Evolutionary conservation across 2,797 vertebrate species (phyloP), one percentile per base, ranked within the genome.

Genomic region (Rhinoraja longicauda): DNA sequence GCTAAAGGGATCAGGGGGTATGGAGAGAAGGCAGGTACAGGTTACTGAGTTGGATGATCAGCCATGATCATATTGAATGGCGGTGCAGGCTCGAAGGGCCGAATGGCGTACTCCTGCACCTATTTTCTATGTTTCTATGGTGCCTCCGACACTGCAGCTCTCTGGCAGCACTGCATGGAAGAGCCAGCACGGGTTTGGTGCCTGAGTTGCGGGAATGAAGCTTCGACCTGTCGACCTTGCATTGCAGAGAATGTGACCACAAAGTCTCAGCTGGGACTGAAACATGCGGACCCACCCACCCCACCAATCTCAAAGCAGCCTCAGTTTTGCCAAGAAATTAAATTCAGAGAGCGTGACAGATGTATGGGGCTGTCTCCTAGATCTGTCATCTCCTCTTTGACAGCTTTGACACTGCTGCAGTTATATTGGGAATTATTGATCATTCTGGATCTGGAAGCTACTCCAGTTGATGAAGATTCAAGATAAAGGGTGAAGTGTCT

Each of bases 371-470:
- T 19, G 12, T 36, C 84, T 67, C 26, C 62, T 24, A 62, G 67
- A 67, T 67, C 84, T 88, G n/a, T 67, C 36, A 88, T 88, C 84
- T 36, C 17, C 84, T 36, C 17, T 67, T 36, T 67, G 84, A 67
- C 59, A 88, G 84, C n/a, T 88, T 21, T 29, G n/a, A 9, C 62
- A 36, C n/a, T 36, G 59, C 62, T 15, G 29, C 32, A 19, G n/a
- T 17, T 78, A 88, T 36, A 67, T 67, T 67, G 84, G 84, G 84
- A 36, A 12, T 88, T 88, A 88, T 64, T 88, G 59, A 88, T 88
- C 88, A 88, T 32, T 88, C 13, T 36, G 84, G n/a, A 88, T 36
- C 59, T 62, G 82, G 29, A 59, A 32, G 57, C n/a, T 26, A 26
- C 79, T 84, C 84, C 53, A 84, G 10, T 84, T 62, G 81, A 62